A percentile compares a stretch with the other conserved stretches of the same genome.
Conservation (phyloP, 2,888 invertebrate genomes). For the Teleiodes luculella region DNA sequence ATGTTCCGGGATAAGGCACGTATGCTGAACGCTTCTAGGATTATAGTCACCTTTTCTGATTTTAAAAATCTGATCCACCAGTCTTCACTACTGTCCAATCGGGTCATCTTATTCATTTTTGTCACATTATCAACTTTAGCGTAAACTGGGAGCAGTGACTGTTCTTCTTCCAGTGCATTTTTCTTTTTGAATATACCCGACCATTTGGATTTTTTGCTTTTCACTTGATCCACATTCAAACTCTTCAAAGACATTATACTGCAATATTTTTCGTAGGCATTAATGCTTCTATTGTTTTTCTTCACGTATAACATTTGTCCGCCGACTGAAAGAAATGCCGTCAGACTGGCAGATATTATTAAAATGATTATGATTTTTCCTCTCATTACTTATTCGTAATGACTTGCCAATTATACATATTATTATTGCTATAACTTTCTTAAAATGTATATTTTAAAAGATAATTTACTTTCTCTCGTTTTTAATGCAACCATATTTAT, state of each 20-base stretch:
- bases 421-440: too few relatives aligned
- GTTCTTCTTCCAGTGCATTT: conserved; percentile 46
- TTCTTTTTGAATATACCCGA: conserved; percentile 36
- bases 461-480: too few relatives aligned
- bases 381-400: too few relatives aligned
- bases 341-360: not conserved
- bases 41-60: conserved; percentile 38
- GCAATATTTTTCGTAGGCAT: not conserved
- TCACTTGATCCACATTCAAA: not conserved
- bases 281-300: conserved; percentile 17
- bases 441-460: too few relatives aligned
- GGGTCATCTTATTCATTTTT: conserved; percentile 22
- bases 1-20: too few relatives aligned
- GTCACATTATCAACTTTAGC: conserved; percentile 29
- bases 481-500: too few relatives aligned
- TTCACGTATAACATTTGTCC: conserved; percentile 28
- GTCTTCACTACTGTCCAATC: conserved; percentile 32
- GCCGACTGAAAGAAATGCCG: conserved; percentile 2
- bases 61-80: conserved; percentile 60
- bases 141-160: conserved; percentile 47
- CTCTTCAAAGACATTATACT: not conserved
- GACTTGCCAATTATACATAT: too few relatives aligned
- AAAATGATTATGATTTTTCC: too few relatives aligned
- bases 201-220: conserved; percentile 36
- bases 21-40: not conserved